Percentiles rank a stretch among this genome's conserved stretches.
Conservation (phyloP, 2,888 invertebrate genomes). For the Spodoptera picta region DNA sequence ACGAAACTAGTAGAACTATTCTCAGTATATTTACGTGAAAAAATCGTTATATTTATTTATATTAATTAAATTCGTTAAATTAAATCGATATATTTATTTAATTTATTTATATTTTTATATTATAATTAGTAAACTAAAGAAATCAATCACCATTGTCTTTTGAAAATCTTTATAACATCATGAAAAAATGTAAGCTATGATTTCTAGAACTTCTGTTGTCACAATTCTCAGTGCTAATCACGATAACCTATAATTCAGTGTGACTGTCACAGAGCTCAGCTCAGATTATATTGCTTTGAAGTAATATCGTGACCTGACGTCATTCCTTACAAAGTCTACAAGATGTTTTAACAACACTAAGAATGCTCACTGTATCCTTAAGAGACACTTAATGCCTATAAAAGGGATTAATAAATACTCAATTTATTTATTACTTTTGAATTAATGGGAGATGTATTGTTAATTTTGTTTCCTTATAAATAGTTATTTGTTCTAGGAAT, state of each 20-base stretch:
- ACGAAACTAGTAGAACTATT: too few relatives aligned
- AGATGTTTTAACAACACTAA: slow-evolving; percentile 27
- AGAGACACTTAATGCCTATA: slow-evolving; percentile 32
- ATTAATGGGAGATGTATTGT: neutral
- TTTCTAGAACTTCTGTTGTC: slow-evolving; percentile 4
- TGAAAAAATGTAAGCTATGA: too few relatives aligned
- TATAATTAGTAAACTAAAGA: too few relatives aligned
- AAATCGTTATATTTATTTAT: too few relatives aligned
- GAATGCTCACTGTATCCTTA: slow-evolving; percentile 20
- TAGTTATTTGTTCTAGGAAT: too few relatives aligned
- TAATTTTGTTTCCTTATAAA: neutral
- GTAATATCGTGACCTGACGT: slow-evolving; percentile 79
- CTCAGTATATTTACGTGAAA: too few relatives aligned
- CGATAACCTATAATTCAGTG: slow-evolving; percentile 64
- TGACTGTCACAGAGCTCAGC: slow-evolving; percentile 72
- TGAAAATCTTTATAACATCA: too few relatives aligned
- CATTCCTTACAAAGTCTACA: slow-evolving; percentile 58
- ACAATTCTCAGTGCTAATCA: slow-evolving; percentile 2
- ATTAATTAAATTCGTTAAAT: too few relatives aligned
- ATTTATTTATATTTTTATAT: too few relatives aligned
- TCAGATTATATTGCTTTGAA: slow-evolving; percentile 74
- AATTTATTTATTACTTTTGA: slow-evolving; percentile 13
- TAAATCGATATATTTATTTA: too few relatives aligned
- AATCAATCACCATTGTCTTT: too few relatives aligned
- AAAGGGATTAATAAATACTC: slow-evolving; percentile 19